These are phyloP conservation scores for Drosophila jambulina DNA, from an alignment of 1,140 invertebrate species.

Conservation along the genomic window DNA sequence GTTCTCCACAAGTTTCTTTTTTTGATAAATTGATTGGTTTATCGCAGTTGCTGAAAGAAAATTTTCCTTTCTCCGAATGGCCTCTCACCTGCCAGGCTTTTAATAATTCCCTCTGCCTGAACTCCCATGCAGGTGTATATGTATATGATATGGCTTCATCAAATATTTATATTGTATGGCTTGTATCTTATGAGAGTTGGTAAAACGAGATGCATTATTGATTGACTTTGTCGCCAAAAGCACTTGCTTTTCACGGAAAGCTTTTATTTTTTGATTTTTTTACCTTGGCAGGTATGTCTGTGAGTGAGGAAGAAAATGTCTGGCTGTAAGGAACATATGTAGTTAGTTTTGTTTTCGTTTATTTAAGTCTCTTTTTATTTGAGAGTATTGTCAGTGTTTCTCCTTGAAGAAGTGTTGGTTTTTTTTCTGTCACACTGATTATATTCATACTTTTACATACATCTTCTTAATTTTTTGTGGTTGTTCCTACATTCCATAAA, in stretches of 20 bases:
- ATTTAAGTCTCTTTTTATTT: background rate
- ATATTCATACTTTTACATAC: background rate
- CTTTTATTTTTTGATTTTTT: conserved; percentile 7
- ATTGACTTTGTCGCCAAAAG: conserved; percentile 40
- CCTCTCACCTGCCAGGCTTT: conserved; percentile 44
- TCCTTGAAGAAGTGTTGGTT: background rate
- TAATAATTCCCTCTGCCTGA: conserved; percentile 46
- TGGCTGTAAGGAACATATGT: background rate
- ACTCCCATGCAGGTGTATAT: background rate
- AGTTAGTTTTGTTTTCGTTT: background rate
- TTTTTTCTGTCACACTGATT: background rate
- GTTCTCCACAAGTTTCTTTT: background rate
- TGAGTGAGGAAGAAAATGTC: background rate
- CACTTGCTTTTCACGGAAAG: conserved; percentile 11
- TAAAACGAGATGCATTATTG: conserved; percentile 54
- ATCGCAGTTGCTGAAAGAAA: conserved; percentile 16
- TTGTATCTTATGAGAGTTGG: conserved; percentile 49
- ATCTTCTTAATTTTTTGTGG: background rate
- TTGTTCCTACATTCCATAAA: conserved; percentile 24
- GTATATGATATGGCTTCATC: conserved; percentile 3
- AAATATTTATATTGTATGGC: conserved; percentile 56
- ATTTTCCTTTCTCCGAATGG: background rate
- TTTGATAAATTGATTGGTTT: conserved; percentile 65
- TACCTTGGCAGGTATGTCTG: background rate
- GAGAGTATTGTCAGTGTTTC: background rate